These are phyloP conservation scores for Sympetrum striolatum DNA, from an alignment of 2,888 invertebrate genomes.

Conservation along the genomic window DNA sequence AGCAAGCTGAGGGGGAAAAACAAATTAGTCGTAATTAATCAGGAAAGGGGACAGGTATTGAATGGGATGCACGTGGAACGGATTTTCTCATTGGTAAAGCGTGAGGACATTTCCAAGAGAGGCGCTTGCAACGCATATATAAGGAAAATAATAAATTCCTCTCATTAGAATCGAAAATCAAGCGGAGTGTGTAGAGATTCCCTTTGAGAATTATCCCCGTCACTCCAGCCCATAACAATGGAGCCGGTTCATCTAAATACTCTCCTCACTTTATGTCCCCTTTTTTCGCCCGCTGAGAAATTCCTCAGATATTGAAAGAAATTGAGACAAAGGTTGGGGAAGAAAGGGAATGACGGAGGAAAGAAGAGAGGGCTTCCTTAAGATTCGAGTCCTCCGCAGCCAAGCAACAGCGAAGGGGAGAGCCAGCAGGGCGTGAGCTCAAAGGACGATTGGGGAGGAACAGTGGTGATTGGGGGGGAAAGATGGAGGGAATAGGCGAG, in stretches of 20 bases:
- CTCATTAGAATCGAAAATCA: constrained; percentile 29
- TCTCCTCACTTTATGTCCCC: not conserved
- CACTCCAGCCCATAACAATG: not conserved
- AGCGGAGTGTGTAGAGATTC: not conserved
- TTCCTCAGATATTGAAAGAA: not conserved
- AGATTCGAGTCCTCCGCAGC: constrained; percentile 27
- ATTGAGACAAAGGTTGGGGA: not conserved
- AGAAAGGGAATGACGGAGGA: not conserved
- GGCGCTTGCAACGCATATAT: not conserved
- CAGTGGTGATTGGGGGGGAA: not conserved
- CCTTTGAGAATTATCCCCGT: not conserved
- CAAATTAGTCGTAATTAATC: constrained; percentile 13
- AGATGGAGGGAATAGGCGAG: not conserved
- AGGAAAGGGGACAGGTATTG: not conserved
- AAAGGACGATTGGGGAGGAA: constrained; percentile 39
- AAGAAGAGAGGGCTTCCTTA: not conserved
- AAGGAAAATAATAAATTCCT: not conserved
- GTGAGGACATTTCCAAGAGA: not conserved
- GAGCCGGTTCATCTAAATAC: not conserved
- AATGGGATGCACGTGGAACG: not conserved
- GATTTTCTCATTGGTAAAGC: not conserved
- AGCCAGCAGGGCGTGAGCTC: constrained; percentile 27
- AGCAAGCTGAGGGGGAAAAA: not conserved
- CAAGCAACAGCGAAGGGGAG: not conserved
- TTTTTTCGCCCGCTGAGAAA: not conserved